These are phyloP conservation scores for Papilio protenor DNA, from an alignment of 2,888 invertebrate species.

Conservation along the genomic window DNA sequence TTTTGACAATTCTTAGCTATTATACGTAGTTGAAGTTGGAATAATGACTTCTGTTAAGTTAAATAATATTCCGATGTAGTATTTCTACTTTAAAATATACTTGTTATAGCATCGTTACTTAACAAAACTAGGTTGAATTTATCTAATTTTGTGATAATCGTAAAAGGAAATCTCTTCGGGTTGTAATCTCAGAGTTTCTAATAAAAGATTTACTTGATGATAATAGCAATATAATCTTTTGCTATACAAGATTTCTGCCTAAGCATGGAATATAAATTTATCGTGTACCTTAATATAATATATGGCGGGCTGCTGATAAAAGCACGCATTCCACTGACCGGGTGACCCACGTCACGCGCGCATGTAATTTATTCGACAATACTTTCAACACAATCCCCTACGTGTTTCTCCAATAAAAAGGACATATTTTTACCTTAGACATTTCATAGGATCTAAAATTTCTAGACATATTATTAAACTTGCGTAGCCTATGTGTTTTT, in stretches of 20 bases:
- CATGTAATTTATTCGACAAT: constrained; percentile 37
- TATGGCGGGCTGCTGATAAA: constrained; percentile 30
- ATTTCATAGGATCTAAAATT: neutral
- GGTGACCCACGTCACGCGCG: constrained; percentile 35
- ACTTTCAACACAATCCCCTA: constrained; percentile 33
- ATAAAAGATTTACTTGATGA: no score
- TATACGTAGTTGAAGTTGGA: no score
- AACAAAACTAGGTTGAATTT: no score
- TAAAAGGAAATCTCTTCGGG: no score
- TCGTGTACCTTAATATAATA: constrained; percentile 28
- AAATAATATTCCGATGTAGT: no score
- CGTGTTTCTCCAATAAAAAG: constrained; percentile 34
- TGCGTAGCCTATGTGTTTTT: no score
- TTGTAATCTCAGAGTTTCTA: no score
- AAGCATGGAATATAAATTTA: constrained; percentile 25
- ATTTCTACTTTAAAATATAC: no score
- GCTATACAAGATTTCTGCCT: constrained; percentile 5
- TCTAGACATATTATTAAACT: neutral
- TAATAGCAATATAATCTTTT: neutral
- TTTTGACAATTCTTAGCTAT: no score
- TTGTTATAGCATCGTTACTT: no score
- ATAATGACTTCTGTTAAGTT: no score
- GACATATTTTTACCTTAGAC: constrained; percentile 27
- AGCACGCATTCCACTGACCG: constrained; percentile 35
- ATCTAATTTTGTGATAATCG: no score